These are phyloP conservation scores for Gallinago jamesoni DNA, from an alignment of 2,113 vertebrate genomes.

Conservation along the genomic window DNA sequence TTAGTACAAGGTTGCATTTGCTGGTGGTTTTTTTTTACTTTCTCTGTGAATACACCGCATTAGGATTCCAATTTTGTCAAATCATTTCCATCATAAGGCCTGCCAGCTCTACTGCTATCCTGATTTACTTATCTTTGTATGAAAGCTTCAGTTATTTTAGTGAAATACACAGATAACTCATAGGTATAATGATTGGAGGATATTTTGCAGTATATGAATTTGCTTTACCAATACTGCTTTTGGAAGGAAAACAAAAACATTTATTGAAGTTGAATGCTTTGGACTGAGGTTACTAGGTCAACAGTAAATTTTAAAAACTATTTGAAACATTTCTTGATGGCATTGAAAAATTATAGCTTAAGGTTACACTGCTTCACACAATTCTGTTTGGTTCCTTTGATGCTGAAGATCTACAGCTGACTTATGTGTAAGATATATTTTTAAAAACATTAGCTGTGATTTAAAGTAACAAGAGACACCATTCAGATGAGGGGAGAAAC, in stretches of 20 bases:
- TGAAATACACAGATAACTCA: background rate
- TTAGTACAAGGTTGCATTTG: conserved; percentile 9
- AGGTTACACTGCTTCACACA: conserved; percentile 62
- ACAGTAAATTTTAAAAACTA: conserved; percentile 73
- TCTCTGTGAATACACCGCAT: background rate
- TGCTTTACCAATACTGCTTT: conserved; percentile 34
- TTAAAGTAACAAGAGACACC: conserved; percentile 72
- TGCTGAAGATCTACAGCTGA: conserved; percentile 72
- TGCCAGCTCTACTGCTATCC: background rate
- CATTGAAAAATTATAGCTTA: conserved; percentile 72
- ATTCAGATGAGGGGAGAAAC: conserved; percentile 58
- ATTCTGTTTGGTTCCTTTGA: conserved; percentile 71
- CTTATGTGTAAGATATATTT: conserved; percentile 69
- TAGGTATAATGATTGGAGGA: background rate
- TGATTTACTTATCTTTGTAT: background rate
- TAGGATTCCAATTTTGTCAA: background rate
- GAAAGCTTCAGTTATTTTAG: conserved; percentile 2
- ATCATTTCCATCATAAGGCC: background rate
- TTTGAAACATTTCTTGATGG: conserved; percentile 71
- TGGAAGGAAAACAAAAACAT: conserved; percentile 68
- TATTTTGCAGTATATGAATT: background rate
- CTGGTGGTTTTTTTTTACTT: background rate
- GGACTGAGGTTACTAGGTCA: conserved; percentile 72
- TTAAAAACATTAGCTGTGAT: conserved; percentile 70
- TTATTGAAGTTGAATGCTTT: conserved; percentile 59